Conservation (phyloP, 2,113 vertebrate genomes). For the Chloebia gouldiae region DNA sequence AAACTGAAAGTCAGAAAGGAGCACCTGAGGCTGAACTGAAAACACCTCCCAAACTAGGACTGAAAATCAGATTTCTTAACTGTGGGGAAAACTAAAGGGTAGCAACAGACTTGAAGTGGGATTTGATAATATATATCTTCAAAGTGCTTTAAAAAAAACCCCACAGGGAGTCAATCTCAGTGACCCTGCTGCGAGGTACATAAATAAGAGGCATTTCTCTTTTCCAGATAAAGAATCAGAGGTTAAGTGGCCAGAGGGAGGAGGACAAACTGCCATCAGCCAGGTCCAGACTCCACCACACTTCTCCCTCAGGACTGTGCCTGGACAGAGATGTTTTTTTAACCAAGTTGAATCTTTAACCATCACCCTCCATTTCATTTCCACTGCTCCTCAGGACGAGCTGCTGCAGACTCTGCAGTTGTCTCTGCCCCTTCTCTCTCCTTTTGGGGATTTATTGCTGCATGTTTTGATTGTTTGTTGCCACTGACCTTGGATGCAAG, state of each 20-base stretch:
- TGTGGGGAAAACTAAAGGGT: neutral
- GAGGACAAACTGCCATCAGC: neutral
- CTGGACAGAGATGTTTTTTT: neutral
- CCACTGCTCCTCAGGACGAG: neutral
- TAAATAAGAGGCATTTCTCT: neutral
- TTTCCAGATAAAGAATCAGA: neutral
- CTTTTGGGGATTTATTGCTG: neutral
- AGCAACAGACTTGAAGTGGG: neutral
- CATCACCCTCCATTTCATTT: neutral
- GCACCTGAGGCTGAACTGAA: neutral
- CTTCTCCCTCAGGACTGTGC: fast-evolving
- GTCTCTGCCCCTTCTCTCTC: neutral
- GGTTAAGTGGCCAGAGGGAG: neutral
- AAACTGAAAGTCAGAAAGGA: neutral
- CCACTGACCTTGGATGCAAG: neutral
- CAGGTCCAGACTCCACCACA: neutral
- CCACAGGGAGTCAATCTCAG: neutral
- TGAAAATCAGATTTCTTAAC: neutral
- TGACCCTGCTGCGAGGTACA: neutral
- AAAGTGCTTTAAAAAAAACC: neutral
- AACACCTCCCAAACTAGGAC: neutral
- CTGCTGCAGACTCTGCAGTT: neutral
- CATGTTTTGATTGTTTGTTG: neutral
- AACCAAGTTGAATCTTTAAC: neutral
- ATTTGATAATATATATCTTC: neutral